These are phyloP conservation scores for Tragelaphus scriptus DNA, from an alignment of 2,113 vertebrate species.

Conservation along the genomic window DNA sequence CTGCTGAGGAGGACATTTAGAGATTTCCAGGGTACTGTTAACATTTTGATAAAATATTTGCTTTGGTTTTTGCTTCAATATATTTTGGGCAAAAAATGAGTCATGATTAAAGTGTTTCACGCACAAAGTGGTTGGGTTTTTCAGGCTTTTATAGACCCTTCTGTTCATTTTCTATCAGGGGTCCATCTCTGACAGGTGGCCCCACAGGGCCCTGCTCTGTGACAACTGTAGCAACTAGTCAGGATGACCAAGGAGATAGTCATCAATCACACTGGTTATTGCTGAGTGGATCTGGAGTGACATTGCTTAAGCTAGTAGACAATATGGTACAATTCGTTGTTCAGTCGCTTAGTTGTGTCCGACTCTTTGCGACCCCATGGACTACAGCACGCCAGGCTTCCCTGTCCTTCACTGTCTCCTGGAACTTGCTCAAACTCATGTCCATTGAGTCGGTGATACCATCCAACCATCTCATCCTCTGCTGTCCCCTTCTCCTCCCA, in stretches of 20 bases:
- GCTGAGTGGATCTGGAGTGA: neutral
- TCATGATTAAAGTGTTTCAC: slow-evolving; percentile 52
- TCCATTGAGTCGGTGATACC: neutral
- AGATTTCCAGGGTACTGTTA: slow-evolving; percentile 1
- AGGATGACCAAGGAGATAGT: neutral
- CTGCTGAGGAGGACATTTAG: neutral
- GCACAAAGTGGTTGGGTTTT: slow-evolving; percentile 8
- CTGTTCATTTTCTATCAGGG: neutral
- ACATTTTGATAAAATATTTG: slow-evolving; percentile 42
- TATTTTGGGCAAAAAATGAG: slow-evolving; percentile 54
- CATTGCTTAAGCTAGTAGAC: neutral
- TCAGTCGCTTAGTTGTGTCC: neutral
- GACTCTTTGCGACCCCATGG: neutral
- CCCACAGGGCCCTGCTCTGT: neutral
- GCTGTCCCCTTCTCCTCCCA: neutral
- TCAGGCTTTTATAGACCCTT: slow-evolving; percentile 1
- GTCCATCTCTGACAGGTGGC: neutral
- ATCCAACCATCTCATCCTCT: neutral
- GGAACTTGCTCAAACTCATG: neutral
- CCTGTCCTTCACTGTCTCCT: neutral
- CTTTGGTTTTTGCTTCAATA: slow-evolving; percentile 33
- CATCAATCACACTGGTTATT: neutral
- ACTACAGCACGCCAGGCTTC: neutral
- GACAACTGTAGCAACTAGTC: neutral
- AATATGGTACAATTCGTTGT: neutral